Evolutionary conservation across 1,140 invertebrate genomes (phyloP), one percentile per base, ranked within the genome.

Genomic region (Dendrolimus kikuchii): DNA sequence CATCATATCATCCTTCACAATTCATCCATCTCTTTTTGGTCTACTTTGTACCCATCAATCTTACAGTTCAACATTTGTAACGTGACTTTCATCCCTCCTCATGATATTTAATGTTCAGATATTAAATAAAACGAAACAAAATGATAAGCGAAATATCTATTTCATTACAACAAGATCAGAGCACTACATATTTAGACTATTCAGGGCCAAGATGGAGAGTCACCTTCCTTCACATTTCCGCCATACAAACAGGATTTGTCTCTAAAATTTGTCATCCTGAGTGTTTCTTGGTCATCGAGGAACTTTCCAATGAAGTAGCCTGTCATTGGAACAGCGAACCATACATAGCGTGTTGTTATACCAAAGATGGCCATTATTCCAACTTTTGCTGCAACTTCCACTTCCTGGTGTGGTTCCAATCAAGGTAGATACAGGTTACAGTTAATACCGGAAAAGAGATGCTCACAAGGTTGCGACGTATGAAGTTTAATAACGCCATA

Each of bases 191-290:
- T 7, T 51, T 51, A 51, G 37, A 50, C 46, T 47, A 44, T 55
- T 88, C 60, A 90, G 51, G 90, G 91, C 94, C 94, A 95, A 40
- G 92, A 91, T 54, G 94, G 94, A 59, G 80, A 69, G 64, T 93
- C 90, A 6, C 91, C 92, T 60, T 91, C 89, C 62, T 90, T 89
- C 0, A 91, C 78, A 47, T 77, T 80, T 55, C 91, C 88, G 8
- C 92, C 93, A 78, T 91, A 96, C 5, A 95, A 77, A 37, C 90
- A 89, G 69, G 93, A 94, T 76, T 93, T 95, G 68, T 95, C 94
- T 57, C 94, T 89, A 74, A 92, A 95, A 40, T 77, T 77, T 1
- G 89, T 89, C 89, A 94, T 91, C 43, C 93, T 90, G 42, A 91
- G 77, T 6, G 91, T 91, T 85, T 95, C 93, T 55, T 90, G 83